These are phyloP conservation scores for Samia ricini DNA, from an alignment of 1,140 invertebrate genomes.

Conservation along the genomic window DNA sequence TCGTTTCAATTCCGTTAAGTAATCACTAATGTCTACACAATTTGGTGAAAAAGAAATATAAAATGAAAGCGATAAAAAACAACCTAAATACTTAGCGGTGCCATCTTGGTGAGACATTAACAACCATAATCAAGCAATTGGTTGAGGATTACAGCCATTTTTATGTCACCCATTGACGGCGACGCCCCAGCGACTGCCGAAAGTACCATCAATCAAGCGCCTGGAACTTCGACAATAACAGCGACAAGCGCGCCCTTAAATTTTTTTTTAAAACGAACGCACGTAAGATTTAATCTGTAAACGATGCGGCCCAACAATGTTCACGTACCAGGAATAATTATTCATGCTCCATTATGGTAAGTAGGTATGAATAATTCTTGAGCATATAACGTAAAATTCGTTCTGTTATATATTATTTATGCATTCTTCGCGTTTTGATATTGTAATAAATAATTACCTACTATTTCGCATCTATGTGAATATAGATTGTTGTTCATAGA, in stretches of 20 bases:
- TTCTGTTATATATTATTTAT: background rate
- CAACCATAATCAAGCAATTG: constrained; percentile 72
- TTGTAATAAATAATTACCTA: background rate
- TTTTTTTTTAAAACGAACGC: constrained; percentile 25
- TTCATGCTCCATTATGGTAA: background rate
- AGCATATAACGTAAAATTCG: background rate
- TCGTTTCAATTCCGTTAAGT: constrained; percentile 69
- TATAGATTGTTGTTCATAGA: too few species aligned
- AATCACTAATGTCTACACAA: constrained; percentile 59
- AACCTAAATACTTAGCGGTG: constrained; percentile 31
- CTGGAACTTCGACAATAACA: constrained; percentile 60
- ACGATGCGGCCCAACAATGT: constrained; percentile 23
- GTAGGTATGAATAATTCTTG: background rate
- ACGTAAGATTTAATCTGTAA: constrained; percentile 28
- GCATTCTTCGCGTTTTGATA: background rate
- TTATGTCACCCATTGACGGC: constrained; percentile 50
- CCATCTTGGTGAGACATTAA: constrained; percentile 62
- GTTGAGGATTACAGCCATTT: constrained; percentile 64
- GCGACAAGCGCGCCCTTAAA: constrained; percentile 32
- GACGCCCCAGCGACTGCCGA: constrained; percentile 24
- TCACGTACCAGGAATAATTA: constrained; percentile 8
- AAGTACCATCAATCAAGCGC: constrained; percentile 53
- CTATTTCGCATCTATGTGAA: too few species aligned
- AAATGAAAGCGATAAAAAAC: constrained; percentile 61
- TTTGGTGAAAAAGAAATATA: constrained; percentile 52